Evolutionary conservation across 2,888 invertebrate species (phyloP), one percentile per base, ranked within the genome.

Genomic region (Diarsia dahlii): DNA sequence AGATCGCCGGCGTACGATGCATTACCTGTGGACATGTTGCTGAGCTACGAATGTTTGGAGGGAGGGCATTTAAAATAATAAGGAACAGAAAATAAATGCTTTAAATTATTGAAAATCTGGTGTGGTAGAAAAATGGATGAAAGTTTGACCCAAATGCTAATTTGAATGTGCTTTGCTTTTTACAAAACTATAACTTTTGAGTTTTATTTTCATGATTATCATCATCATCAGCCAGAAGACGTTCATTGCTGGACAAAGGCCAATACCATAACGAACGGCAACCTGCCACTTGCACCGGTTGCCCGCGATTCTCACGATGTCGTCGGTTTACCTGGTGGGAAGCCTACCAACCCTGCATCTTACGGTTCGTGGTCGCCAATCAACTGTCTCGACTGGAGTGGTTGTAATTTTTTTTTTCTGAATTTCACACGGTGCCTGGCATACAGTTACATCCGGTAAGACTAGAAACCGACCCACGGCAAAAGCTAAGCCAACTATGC

Each of bases 1-100:
- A 92, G 94, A 95, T 95, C 92, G 90, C 85, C 88, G 82, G 75
- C 86, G 80, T 80, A 75, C 90, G 88, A 92, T 93, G 94, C 93
- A 94, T 94, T 94, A 94, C 94, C 93, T 91, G 91, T 64, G 90
- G 88, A 89, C 90, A 87, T 70, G 86, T 72, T 71, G 80, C 65
- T 77, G 75, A 54, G 73, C 68, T 87, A 68, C 68, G 76, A 80
- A 83, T 76, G 64, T 72, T 73, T 75, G 74, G 81, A 76, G 20
- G 39, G 18, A 64, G 58, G 23, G 58, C 2, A 3, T 56, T 83
- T 67, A 39, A 9, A 60, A 28, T 13, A 52, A 60, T 34, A 34
- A n/a, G n/a, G 15, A 6, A 50, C 3, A 13, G 13, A 45, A 56
- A n/a, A n/a, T n/a, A n/a, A n/a, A n/a, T 4, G 0, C 8, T 52